Evolutionary conservation across 2,888 invertebrate genomes (phyloP).

Genomic region (Lasioglossum vierecki): DNA sequence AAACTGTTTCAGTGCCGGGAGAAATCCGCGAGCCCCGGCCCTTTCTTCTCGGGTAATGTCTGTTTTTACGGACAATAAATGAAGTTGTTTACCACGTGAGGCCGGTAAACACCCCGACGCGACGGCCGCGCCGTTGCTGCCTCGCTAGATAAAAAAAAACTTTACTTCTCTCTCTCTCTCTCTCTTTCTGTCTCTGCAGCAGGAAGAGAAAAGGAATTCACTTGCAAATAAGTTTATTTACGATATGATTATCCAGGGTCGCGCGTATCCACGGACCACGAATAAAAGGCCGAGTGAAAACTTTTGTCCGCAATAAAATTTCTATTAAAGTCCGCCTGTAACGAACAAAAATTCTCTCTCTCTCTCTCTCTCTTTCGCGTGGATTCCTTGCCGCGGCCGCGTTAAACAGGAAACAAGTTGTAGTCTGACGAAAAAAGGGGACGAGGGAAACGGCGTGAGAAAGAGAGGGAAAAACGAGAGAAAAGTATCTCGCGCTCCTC

Average conservation of each 20-base stretch:
- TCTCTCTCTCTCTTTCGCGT: not conserved
- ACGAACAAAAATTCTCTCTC: not conserved
- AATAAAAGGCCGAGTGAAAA: constrained; percentile 19
- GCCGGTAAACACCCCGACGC: constrained; percentile 32
- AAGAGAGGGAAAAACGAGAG: not conserved
- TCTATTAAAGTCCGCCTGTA: not conserved
- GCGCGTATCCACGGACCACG: constrained; percentile 25
- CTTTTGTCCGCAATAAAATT: constrained; percentile 43
- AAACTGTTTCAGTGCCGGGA: constrained; percentile 4
- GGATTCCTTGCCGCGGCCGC: constrained; percentile 8
- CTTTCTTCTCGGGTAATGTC: constrained; percentile 13
- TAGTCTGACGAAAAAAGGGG: not conserved
- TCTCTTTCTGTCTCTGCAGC: not conserved
- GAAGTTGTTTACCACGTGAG: constrained; percentile 44
- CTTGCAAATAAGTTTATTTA: constrained; percentile 54
- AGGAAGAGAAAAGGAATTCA: constrained; percentile 31
- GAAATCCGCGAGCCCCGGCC: constrained; percentile 5
- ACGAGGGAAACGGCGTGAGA: not conserved
- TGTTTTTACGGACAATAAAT: constrained; percentile 40
- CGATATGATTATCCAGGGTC: constrained; percentile 38
- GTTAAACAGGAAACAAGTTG: constrained; percentile 35
- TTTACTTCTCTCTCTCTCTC: not conserved
- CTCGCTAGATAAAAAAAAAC: not conserved
- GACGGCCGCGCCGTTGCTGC: not conserved
- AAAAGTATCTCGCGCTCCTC: not conserved